Evolutionary conservation across 2,888 invertebrate species (phyloP).

Genomic region (Oxytorus armatus): DNA sequence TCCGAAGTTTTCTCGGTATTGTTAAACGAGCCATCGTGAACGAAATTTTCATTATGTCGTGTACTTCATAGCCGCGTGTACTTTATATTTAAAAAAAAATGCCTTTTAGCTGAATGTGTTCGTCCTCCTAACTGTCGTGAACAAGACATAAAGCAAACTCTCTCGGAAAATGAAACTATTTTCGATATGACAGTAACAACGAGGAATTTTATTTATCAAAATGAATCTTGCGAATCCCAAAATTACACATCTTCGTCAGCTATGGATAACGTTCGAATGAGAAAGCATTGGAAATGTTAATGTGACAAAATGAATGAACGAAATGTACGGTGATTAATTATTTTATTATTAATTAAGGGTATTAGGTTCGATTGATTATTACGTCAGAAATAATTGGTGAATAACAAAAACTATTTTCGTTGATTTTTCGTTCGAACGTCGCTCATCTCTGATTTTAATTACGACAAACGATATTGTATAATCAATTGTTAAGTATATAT

Average conservation of each 20-base stretch:
- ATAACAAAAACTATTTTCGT: background rate
- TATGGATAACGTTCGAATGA: slow-evolving; percentile 3
- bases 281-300: background rate
- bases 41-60: background rate
- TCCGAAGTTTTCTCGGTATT: slow-evolving; percentile 10
- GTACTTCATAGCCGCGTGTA: slow-evolving; percentile 28
- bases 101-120: slow-evolving; percentile 62
- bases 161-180: slow-evolving; percentile 32
- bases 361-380: no score
- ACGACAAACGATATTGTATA: slow-evolving; percentile 16
- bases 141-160: background rate
- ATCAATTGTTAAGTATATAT: slow-evolving; percentile 42
- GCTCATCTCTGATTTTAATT: slow-evolving; percentile 6
- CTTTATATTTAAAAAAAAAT: slow-evolving; percentile 28
- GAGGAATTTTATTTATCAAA: slow-evolving; percentile 38
- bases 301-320: no score
- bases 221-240: background rate
- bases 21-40: background rate
- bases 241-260: background rate
- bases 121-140: slow-evolving; percentile 41
- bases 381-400: no score
- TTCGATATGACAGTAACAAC: slow-evolving; percentile 25
- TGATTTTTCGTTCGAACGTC: slow-evolving; percentile 3
- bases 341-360: no score
- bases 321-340: no score